Percentiles rank a stretch among this genome's conserved stretches.
Evolutionary conservation across 1,140 invertebrate genomes (phyloP).

Genomic region (Lordiphosa mommai): DNA sequence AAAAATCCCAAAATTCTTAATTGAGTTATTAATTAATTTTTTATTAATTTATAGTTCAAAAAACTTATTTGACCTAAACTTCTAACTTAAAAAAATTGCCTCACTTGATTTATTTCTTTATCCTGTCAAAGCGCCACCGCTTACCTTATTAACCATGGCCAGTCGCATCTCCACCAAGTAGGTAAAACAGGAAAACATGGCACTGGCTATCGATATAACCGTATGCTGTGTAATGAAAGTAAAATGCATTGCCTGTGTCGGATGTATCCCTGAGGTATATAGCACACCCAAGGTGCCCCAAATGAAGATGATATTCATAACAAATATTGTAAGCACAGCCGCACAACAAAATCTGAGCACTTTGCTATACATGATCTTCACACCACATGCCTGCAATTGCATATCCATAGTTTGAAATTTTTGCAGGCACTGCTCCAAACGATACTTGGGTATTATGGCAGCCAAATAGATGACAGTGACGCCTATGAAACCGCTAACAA

Average conservation of each 20-base stretch:
- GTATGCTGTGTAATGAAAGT: slow-evolving; percentile 72
- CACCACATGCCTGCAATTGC: slow-evolving; percentile 54
- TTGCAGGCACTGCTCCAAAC: slow-evolving; percentile 52
- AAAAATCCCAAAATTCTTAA: too few relatives aligned
- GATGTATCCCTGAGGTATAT: slow-evolving; percentile 37
- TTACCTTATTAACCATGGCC: slow-evolving; percentile 74
- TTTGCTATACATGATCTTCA: slow-evolving; percentile 76
- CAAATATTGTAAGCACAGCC: slow-evolving; percentile 42
- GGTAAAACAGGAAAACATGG: slow-evolving; percentile 63
- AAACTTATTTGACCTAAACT: too few relatives aligned
- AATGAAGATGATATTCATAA: slow-evolving; percentile 49
- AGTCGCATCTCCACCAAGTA: slow-evolving; percentile 68
- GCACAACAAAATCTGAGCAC: slow-evolving; percentile 61
- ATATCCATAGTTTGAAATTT: slow-evolving; percentile 62
- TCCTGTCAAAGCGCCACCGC: neutral
- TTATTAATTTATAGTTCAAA: too few relatives aligned
- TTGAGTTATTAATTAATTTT: too few relatives aligned
- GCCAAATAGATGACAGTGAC: slow-evolving; percentile 73
- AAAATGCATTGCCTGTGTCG: slow-evolving; percentile 52
- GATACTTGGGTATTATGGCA: slow-evolving; percentile 63
- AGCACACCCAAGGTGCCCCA: slow-evolving; percentile 54
- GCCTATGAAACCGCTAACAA: slow-evolving; percentile 70
- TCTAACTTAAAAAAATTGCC: neutral
- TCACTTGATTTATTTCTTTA: neutral
- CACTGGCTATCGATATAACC: slow-evolving; percentile 54